Percentiles rank a stretch among this genome's conserved stretches.
phyloP scores from a whole-genome alignment of 2,113 vertebrate genomes.

The Semnopithecus entellus region DNA sequence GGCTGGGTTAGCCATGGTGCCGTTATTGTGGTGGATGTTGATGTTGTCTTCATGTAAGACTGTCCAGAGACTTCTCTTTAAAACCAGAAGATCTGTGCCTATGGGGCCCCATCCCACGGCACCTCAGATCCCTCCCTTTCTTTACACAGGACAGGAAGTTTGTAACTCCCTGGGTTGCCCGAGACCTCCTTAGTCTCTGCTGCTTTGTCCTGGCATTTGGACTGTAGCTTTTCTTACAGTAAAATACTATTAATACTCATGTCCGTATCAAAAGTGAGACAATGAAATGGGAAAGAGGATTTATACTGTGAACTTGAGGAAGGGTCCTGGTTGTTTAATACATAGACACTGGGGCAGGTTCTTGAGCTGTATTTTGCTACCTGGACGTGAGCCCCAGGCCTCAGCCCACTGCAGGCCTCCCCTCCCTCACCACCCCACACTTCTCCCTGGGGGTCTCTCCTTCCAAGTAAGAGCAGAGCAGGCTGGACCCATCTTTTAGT shows the following conservation, averaged over 20 bases:
- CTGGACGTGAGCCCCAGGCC: too few species aligned
- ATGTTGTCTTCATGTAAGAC: neutral
- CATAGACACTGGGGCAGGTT: neutral
- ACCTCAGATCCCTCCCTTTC: neutral
- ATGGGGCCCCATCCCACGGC: too few species aligned
- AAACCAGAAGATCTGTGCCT: neutral
- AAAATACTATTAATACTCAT: neutral
- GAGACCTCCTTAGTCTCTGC: neutral
- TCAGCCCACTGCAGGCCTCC: rapidly evolving
- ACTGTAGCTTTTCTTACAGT: neutral
- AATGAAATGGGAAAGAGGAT: neutral
- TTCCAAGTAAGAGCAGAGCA: neutral
- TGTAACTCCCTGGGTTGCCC: neutral
- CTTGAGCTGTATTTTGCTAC: too few species aligned
- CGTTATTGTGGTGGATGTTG: too few species aligned
- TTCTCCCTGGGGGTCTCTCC: rapidly evolving
- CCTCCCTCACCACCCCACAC: neutral
- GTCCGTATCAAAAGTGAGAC: neutral
- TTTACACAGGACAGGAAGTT: neutral
- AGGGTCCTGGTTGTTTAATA: neutral
- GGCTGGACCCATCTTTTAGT: too few species aligned
- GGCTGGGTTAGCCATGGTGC: neutral
- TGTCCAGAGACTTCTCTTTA: neutral
- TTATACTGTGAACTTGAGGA: neutral
- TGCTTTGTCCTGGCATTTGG: neutral